These are phyloP conservation scores for Turdus rufiventris DNA, from an alignment of 2,113 vertebrate species.

Conservation along the genomic window DNA sequence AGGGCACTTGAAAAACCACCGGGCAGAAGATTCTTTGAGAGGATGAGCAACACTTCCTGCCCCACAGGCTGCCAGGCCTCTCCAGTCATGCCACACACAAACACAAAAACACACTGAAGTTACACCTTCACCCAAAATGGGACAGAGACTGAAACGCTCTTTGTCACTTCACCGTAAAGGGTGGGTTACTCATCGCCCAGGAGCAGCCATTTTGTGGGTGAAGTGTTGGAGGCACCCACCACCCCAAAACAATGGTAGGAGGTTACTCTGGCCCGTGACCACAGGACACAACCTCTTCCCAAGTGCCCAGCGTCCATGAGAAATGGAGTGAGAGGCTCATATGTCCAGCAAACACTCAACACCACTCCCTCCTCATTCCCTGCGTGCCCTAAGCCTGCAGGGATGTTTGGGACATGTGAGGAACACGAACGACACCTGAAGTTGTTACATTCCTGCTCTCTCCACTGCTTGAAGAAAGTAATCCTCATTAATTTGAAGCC, in stretches of 20 bases:
- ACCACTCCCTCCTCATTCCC: not conserved
- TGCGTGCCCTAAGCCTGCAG: not conserved
- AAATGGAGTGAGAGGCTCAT: rapidly evolving
- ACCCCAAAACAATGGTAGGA: not conserved
- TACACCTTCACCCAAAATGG: rapidly evolving
- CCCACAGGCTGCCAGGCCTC: not conserved
- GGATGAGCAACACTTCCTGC: not conserved
- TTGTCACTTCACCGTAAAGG: not conserved
- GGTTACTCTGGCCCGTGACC: not conserved
- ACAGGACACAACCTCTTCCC: not conserved
- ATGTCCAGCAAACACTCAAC: not conserved
- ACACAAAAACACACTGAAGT: not conserved
- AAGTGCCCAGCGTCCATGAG: not conserved
- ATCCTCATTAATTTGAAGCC: not conserved
- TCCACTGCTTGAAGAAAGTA: not conserved
- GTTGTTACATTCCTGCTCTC: not conserved
- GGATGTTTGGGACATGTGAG: not conserved
- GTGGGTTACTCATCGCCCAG: not conserved
- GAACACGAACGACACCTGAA: not conserved
- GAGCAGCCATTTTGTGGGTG: not conserved
- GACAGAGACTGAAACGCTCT: not conserved
- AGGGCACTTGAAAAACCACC: not conserved
- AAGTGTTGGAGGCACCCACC: not conserved
- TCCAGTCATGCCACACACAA: rapidly evolving
- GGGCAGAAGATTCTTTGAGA: not conserved